Evolutionary conservation across 2,888 invertebrate genomes (phyloP).

Genomic region (Lithodes maja): DNA sequence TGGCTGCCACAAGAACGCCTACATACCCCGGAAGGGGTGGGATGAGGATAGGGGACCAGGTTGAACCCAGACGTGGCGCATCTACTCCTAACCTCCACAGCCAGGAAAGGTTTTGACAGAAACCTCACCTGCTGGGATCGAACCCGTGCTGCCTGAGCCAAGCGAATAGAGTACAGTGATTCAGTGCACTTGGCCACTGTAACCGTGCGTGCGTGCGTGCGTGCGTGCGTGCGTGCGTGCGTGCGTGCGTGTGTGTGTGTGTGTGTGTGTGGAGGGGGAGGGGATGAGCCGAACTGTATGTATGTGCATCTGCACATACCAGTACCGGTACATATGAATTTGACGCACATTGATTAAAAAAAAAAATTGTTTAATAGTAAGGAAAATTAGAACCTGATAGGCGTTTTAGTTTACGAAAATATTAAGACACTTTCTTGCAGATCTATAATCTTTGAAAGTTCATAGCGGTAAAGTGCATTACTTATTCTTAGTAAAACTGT

Average conservation of each 20-base stretch:
- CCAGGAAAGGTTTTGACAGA: no score
- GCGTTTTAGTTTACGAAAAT: not conserved
- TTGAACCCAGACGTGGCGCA: not conserved
- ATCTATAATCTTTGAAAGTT: no score
- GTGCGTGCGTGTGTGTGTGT: not conserved
- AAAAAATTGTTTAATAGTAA: not conserved
- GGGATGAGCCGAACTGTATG: not conserved
- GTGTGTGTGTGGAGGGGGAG: not conserved
- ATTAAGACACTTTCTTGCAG: not conserved
- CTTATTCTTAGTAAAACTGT: no score
- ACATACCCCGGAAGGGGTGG: no score
- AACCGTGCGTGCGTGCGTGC: conserved; percentile 30
- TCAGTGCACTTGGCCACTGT: not conserved
- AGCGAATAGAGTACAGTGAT: no score
- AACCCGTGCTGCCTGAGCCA: no score
- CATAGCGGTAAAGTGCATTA: no score
- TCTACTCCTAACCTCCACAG: no score
- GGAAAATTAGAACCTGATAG: not conserved
- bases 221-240: conserved; percentile 24
- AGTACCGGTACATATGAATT: not conserved
- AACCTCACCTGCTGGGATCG: no score
- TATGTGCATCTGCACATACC: not conserved
- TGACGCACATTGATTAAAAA: no score
- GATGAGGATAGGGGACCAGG: not conserved
- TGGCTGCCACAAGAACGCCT: no score